phyloP scores from a whole-genome alignment of 2,113 vertebrate species.

The Siphamia tubifer region DNA sequence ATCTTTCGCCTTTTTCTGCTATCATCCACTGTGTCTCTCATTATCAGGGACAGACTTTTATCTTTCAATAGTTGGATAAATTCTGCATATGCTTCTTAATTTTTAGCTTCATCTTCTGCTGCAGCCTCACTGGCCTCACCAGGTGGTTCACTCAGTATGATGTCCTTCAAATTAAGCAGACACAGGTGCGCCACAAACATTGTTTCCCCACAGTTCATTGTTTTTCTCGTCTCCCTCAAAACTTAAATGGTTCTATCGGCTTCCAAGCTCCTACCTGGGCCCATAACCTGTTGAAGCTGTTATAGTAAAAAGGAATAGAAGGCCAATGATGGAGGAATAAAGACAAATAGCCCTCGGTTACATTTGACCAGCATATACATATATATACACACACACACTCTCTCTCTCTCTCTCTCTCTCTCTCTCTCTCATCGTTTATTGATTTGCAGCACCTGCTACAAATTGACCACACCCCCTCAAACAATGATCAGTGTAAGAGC shows the following conservation, averaged over 20 bases:
- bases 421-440: too few species aligned
- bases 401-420: too few species aligned
- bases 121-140: background rate
- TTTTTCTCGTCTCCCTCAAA: background rate
- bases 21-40: conserved; percentile 11
- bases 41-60: conserved; percentile 6
- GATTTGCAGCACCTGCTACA: too few species aligned
- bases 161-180: background rate
- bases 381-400: too few species aligned
- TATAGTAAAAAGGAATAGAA: too few species aligned
- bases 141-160: background rate
- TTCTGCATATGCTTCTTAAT: conserved; percentile 11
- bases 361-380: too few species aligned
- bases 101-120: background rate
- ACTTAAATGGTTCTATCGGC: background rate
- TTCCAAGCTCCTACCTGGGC: background rate
- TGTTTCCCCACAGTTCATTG: background rate
- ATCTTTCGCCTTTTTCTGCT: background rate
- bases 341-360: too few species aligned
- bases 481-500: too few species aligned
- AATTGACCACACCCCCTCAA: too few species aligned
- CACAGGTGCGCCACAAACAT: background rate
- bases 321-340: too few species aligned
- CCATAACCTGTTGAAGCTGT: background rate
- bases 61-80: conserved; percentile 2